phyloP scores from a whole-genome alignment of 2,888 invertebrate genomes.

The Dasysyrphus tricinctus region DNA sequence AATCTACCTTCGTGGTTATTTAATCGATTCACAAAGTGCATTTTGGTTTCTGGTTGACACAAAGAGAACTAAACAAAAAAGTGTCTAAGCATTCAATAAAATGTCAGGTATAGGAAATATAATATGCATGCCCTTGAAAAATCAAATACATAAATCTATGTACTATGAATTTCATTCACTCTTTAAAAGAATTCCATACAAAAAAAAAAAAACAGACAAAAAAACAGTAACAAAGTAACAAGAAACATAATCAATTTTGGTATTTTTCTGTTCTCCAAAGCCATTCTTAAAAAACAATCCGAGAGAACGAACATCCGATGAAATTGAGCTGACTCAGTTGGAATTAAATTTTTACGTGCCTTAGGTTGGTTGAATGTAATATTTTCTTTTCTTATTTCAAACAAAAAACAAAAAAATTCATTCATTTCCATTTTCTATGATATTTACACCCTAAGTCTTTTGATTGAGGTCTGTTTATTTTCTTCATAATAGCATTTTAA shows the following conservation, averaged over 20 bases:
- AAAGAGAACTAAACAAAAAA: neutral
- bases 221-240: neutral
- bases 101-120: conserved; percentile 13
- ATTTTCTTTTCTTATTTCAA: neutral
- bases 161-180: conserved; percentile 6
- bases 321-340: conserved; percentile 2
- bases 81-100: neutral
- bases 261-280: neutral
- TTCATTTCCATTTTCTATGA: neutral
- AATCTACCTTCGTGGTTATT: neutral
- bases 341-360: conserved; percentile 1
- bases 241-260: neutral
- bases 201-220: neutral
- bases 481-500: too few relatives aligned
- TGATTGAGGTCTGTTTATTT: neutral
- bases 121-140: conserved; percentile 15
- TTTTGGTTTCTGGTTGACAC: neutral
- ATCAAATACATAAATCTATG: neutral
- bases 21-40: too few relatives aligned
- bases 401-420: neutral
- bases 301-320: neutral
- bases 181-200: conserved; percentile 1
- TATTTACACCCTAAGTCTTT: neutral
- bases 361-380: neutral
- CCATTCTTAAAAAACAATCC: neutral